These are phyloP conservation scores for Petrocephalus schoutedeni DNA, from an alignment of 2,797 vertebrate species.

Conservation along the genomic window DNA sequence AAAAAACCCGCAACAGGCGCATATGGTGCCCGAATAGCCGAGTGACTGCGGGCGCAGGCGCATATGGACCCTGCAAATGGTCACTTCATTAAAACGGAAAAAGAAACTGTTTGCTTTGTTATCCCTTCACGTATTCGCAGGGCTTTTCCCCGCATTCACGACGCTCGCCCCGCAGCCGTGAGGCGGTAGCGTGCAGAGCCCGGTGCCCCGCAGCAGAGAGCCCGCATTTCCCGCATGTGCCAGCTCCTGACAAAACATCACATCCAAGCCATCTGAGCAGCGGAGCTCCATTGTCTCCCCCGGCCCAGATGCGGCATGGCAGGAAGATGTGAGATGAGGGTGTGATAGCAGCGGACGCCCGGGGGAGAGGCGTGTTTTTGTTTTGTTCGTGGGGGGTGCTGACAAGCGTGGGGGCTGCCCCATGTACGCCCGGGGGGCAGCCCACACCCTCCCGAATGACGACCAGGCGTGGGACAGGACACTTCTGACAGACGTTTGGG, in stretches of 20 bases:
- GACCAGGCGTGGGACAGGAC: not conserved
- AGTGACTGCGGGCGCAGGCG: not conserved
- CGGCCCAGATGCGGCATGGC: not conserved
- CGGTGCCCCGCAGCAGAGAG: not conserved
- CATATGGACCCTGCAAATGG: slow-evolving; percentile 9
- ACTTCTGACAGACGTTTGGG: not conserved
- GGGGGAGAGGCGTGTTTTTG: not conserved
- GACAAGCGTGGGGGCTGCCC: not conserved
- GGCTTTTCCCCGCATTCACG: not conserved
- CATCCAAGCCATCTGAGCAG: not conserved
- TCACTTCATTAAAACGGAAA: not conserved
- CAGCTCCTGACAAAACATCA: not conserved
- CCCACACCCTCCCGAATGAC: not conserved
- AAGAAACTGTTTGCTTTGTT: not conserved
- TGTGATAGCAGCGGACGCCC: not conserved
- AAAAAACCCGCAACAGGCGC: not conserved
- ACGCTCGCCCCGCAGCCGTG: not conserved
- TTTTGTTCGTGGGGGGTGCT: not conserved
- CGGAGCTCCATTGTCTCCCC: no score
- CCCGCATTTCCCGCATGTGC: not conserved
- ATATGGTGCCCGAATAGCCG: not conserved
- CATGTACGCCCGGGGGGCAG: not conserved
- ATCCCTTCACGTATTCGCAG: not conserved
- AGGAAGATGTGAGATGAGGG: not conserved
- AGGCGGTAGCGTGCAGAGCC: not conserved